A percentile compares a stretch with the other conserved stretches of the same genome.
These are phyloP conservation scores for Nasonia vitripennis DNA, from an alignment of 1,140 invertebrate genomes.

Conservation along the genomic window DNA sequence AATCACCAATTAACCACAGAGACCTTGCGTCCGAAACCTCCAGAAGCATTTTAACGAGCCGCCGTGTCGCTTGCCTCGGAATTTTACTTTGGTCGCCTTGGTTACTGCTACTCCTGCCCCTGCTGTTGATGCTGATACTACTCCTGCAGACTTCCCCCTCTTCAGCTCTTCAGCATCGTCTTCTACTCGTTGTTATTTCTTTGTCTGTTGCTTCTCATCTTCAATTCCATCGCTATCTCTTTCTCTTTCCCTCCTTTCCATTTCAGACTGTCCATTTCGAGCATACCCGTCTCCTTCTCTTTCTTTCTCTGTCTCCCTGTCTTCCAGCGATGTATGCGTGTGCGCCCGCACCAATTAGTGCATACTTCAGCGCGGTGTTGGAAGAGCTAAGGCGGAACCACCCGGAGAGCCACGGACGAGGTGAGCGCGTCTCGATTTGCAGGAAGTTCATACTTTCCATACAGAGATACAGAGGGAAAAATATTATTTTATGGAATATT, in stretches of 20 bases:
- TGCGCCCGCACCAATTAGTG: slow-evolving; percentile 69
- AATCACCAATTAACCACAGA: slow-evolving; percentile 75
- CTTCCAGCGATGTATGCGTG: slow-evolving; percentile 51
- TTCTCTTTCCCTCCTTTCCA: slow-evolving; percentile 40
- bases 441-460: background rate
- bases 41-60: slow-evolving; percentile 76
- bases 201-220: slow-evolving; percentile 43
- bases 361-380: slow-evolving; percentile 67
- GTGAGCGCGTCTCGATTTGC: slow-evolving; percentile 20
- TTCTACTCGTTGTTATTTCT: slow-evolving; percentile 18
- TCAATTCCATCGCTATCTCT: slow-evolving; percentile 41
- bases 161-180: slow-evolving; percentile 21
- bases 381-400: slow-evolving; percentile 12
- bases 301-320: slow-evolving; percentile 6
- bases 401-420: slow-evolving; percentile 18
- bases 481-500: background rate
- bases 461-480: background rate
- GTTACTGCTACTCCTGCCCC: slow-evolving; percentile 43
- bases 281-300: slow-evolving; percentile 30
- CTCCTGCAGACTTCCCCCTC: slow-evolving; percentile 32
- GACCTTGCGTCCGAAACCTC: slow-evolving; percentile 72
- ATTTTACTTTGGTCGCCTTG: slow-evolving; percentile 69
- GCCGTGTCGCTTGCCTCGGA: slow-evolving; percentile 72
- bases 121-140: slow-evolving; percentile 50
- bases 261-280: slow-evolving; percentile 46